Evolutionary conservation across 2,113 vertebrate species (phyloP).

Genomic region (Melanocharis versteri): DNA sequence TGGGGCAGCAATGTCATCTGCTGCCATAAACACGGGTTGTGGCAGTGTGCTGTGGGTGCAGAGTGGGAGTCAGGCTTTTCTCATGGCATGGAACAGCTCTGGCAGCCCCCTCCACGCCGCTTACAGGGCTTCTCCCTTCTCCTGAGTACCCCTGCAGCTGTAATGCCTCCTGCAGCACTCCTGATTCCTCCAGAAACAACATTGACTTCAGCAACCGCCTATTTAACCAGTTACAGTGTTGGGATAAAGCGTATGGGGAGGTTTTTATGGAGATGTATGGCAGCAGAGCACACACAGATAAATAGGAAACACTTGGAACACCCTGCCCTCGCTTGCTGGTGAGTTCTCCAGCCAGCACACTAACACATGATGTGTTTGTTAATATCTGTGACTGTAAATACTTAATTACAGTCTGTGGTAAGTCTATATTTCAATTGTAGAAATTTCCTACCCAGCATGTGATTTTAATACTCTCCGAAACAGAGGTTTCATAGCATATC

Average conservation of each 20-base stretch:
- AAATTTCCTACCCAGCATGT: conserved; percentile 3
- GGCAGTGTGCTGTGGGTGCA: not conserved
- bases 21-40: not conserved
- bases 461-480: conserved; percentile 37
- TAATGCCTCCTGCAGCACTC: not conserved
- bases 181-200: not conserved
- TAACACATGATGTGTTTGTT: not conserved
- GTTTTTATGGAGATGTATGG: not conserved
- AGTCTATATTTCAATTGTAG: conserved; percentile 16
- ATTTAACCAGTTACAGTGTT: not conserved
- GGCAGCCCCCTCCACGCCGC: not conserved
- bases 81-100: not conserved
- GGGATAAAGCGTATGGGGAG: not conserved
- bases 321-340: not conserved
- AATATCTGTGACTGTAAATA: conserved; percentile 23
- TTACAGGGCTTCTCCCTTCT: not conserved
- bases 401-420: conserved; percentile 27
- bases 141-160: not conserved
- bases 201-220: not conserved
- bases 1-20: not conserved
- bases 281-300: not conserved
- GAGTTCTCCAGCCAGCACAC: not conserved
- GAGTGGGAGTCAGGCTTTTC: not conserved
- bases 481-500: conserved; percentile 21
- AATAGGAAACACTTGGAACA: not conserved